Percentiles rank a stretch among this genome's conserved stretches.
phyloP scores from a whole-genome alignment of 2,797 vertebrate species.

The Falco biarmicus region DNA sequence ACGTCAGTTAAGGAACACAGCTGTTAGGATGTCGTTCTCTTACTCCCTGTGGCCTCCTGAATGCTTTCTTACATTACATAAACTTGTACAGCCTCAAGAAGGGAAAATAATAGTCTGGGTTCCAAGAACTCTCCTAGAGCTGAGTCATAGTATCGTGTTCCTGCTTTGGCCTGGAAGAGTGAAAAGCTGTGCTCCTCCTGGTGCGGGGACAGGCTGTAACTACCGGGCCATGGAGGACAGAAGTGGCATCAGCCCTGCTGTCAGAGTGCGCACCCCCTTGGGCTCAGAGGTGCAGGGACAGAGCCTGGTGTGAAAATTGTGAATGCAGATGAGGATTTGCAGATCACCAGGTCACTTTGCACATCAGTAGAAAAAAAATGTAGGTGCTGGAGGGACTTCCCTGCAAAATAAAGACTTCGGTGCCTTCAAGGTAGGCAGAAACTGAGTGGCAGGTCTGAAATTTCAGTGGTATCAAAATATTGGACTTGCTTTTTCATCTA shows the following conservation, averaged over 20 bases:
- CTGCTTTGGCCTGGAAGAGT: background rate
- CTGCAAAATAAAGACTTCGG: background rate
- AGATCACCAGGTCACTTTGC: background rate
- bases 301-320: background rate
- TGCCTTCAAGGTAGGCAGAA: background rate
- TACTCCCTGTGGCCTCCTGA: background rate
- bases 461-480: background rate
- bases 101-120: background rate
- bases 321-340: background rate
- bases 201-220: background rate
- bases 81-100: background rate
- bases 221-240: background rate
- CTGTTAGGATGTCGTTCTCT: background rate
- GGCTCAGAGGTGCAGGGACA: background rate
- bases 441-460: background rate
- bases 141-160: background rate
- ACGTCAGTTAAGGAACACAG: background rate
- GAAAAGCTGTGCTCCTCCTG: background rate
- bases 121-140: background rate
- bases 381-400: background rate
- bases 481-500: background rate
- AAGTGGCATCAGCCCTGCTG: background rate
- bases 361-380: background rate
- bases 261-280: background rate
- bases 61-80: background rate